Conservation (phyloP, 1,140 invertebrate genomes). For the Drosophila ananassae region DNA sequence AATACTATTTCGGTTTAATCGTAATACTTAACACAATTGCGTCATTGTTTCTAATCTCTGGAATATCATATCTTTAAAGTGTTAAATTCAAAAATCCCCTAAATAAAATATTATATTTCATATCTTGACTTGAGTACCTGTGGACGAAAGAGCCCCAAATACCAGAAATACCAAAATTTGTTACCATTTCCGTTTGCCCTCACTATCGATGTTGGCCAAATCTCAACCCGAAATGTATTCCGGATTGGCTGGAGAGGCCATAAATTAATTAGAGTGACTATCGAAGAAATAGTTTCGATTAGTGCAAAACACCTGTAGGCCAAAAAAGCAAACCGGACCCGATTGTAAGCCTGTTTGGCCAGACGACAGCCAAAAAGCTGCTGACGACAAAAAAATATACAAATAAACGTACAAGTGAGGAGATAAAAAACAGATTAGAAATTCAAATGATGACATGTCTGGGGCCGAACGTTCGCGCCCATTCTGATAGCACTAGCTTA, state of each 20-base stretch:
- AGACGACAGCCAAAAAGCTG: constrained; percentile 34
- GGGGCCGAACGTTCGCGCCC: constrained; percentile 47
- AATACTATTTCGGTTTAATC: background rate
- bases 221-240: constrained; percentile 28
- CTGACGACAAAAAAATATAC: constrained; percentile 32
- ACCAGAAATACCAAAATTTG: background rate
- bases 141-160: background rate
- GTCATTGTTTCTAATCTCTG: background rate
- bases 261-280: constrained; percentile 78
- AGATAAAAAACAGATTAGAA: constrained; percentile 81
- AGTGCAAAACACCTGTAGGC: constrained; percentile 81
- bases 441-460: constrained; percentile 74
- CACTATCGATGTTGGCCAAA: constrained; percentile 23
- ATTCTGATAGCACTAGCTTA: constrained; percentile 45
- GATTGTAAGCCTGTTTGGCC: constrained; percentile 67
- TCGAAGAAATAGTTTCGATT: constrained; percentile 66
- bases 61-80: background rate
- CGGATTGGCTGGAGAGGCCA: constrained; percentile 50
- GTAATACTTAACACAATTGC: background rate
- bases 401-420: constrained; percentile 24
- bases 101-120: background rate
- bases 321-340: constrained; percentile 58
- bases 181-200: constrained; percentile 15
- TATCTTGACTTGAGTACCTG: background rate
- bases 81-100: background rate